Evolutionary conservation across 1,140 invertebrate species (phyloP).

Genomic region (Coelopa frigida): DNA sequence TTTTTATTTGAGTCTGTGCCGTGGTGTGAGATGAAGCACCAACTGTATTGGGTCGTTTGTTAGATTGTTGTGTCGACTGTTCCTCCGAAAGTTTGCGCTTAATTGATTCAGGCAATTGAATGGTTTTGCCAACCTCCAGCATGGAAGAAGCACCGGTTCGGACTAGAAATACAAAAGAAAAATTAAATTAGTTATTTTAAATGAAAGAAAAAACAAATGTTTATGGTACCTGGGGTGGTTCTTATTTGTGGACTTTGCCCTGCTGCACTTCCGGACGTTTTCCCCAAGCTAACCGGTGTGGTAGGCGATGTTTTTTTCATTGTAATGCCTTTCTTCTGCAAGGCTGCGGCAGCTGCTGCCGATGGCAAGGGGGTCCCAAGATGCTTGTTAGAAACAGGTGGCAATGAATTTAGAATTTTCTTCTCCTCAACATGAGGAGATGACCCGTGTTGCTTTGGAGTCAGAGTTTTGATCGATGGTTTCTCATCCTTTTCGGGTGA

Average conservation of each 20-base stretch:
- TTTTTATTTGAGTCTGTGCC: slow-evolving; percentile 29
- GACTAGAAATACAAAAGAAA: not conserved
- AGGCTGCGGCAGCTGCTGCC: slow-evolving; percentile 22
- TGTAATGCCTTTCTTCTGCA: slow-evolving; percentile 39
- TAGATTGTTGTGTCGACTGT: slow-evolving; percentile 12
- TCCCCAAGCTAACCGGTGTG: not conserved
- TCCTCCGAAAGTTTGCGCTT: slow-evolving; percentile 38
- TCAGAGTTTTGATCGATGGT: slow-evolving; percentile 15
- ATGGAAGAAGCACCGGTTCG: slow-evolving; percentile 1
- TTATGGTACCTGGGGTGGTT: not conserved
- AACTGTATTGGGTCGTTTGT: slow-evolving; percentile 16
- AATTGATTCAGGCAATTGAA: slow-evolving; percentile 34
- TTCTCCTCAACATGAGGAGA: slow-evolving; percentile 22
- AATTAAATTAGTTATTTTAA: not conserved
- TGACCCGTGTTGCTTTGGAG: slow-evolving; percentile 2
- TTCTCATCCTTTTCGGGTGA: slow-evolving; percentile 38
- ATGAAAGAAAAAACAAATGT: not conserved
- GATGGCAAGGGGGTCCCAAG: slow-evolving; percentile 13
- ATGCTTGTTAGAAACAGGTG: not conserved
- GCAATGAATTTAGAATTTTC: slow-evolving; percentile 29
- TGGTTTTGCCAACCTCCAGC: slow-evolving; percentile 25
- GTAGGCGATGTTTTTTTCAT: slow-evolving; percentile 28
- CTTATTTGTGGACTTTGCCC: not conserved
- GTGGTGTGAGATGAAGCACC: slow-evolving; percentile 14
- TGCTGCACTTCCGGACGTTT: slow-evolving; percentile 4